Conservation (phyloP, 2,113 vertebrate genomes). For the Chaenogobius annularis region DNA sequence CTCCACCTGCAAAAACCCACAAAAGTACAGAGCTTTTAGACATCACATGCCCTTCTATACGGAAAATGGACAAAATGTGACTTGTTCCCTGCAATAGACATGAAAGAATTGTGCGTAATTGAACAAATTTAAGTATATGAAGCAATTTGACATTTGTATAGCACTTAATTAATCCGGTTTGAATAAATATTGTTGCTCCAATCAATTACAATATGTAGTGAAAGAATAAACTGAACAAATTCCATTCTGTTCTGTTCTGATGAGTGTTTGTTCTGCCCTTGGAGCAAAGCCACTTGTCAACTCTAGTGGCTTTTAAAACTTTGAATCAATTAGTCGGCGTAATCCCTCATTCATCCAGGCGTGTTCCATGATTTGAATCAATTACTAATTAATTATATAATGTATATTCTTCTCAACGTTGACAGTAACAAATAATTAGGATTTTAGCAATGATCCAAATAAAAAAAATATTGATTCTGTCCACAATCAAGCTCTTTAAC, state of each 20-base stretch:
- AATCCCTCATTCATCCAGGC: too few species aligned
- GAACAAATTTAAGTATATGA: neutral
- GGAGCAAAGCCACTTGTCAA: neutral
- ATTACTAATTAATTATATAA: neutral
- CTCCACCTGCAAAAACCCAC: slow-evolving; percentile 33
- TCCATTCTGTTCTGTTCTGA: too few species aligned
- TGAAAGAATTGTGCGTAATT: neutral
- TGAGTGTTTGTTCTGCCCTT: neutral
- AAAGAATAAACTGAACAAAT: too few species aligned
- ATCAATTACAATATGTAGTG: too few species aligned
- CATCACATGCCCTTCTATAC: slow-evolving; percentile 21
- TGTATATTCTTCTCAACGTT: neutral
- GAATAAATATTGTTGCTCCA: neutral
- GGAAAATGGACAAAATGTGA: neutral
- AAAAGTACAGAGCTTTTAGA: slow-evolving; percentile 51
- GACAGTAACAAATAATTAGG: too few species aligned
- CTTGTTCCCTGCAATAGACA: neutral
- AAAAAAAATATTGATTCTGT: too few species aligned
- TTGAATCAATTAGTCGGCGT: neutral
- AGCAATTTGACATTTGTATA: neutral
- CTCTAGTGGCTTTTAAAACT: neutral
- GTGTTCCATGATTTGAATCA: too few species aligned
- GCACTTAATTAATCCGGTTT: neutral
- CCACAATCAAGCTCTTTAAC: too few species aligned
- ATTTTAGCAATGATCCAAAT: too few species aligned